Percentiles rank a stretch among this genome's conserved stretches.
These are phyloP conservation scores for Bradypus variegatus DNA, from an alignment of 2,797 vertebrate genomes.

Conservation along the genomic window DNA sequence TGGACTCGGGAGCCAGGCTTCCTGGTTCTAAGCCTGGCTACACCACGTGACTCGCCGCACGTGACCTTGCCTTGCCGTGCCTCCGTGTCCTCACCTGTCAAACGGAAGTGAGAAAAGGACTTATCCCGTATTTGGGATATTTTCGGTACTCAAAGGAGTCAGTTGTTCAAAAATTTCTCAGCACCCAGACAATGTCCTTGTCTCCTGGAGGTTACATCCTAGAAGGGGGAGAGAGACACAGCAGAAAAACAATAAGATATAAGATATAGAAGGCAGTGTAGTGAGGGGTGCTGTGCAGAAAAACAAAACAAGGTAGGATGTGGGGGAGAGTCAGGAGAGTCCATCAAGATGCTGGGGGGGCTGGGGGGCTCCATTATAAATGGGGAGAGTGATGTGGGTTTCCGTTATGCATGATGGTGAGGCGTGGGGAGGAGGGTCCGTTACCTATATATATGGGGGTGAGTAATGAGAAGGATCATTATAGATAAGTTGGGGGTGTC, in stretches of 20 bases:
- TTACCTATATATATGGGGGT: too few species aligned
- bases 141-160: background rate
- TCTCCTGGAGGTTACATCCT: background rate
- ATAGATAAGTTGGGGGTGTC: too few species aligned
- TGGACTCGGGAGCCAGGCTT: background rate
- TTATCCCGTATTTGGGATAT: too few species aligned
- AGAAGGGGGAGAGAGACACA: background rate
- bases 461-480: too few species aligned
- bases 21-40: background rate
- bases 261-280: too few species aligned
- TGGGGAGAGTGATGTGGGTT: too few species aligned
- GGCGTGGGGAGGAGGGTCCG: too few species aligned
- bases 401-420: too few species aligned
- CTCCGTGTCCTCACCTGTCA: background rate
- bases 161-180: background rate
- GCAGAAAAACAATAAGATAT: background rate
- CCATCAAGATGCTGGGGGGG: too few species aligned
- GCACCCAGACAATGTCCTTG: background rate
- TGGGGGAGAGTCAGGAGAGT: background rate
- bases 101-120: background rate
- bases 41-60: background rate
- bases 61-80: background rate
- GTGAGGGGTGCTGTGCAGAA: background rate
- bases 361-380: too few species aligned
- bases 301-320: background rate